Conservation (phyloP, 1,140 invertebrate genomes). For the Tyrophagus putrescentiae region DNA sequence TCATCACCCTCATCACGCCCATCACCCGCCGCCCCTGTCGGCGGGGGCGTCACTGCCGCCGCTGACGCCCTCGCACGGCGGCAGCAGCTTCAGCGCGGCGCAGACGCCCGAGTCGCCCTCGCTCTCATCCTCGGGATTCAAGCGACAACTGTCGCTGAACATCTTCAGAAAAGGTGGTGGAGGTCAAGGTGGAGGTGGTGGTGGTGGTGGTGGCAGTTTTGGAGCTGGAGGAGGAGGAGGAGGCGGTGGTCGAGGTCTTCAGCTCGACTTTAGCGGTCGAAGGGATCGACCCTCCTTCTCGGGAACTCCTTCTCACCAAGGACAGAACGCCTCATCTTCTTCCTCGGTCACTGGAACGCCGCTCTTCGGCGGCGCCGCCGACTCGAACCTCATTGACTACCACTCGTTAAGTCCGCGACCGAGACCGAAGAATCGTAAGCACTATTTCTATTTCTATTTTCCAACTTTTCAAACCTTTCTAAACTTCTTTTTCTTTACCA, state of each 20-base stretch:
- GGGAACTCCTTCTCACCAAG: background rate
- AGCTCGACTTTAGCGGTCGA: background rate
- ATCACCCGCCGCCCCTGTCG: too few species aligned
- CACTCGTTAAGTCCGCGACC: constrained; percentile 12
- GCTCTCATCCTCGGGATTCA: background rate
- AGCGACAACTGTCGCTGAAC: constrained; percentile 9
- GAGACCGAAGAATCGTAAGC: constrained; percentile 11
- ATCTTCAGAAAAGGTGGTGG: background rate
- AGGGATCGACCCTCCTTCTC: background rate
- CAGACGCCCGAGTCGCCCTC: constrained; percentile 1
- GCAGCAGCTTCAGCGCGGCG: background rate
- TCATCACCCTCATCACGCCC: too few species aligned
- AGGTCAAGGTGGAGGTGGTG: background rate
- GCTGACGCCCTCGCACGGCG: background rate
- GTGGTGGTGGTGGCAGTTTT: too few species aligned
- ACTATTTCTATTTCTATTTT: too few species aligned
- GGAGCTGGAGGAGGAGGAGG: too few species aligned
- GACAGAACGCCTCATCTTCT: background rate
- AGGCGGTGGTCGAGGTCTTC: background rate
- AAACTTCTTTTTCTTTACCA: background rate
- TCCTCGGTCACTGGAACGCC: background rate
- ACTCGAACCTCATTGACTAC: constrained; percentile 3
- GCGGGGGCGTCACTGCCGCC: background rate
- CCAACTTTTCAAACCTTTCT: background rate
- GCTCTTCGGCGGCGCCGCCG: background rate